Evolutionary conservation across 2,797 vertebrate species (phyloP).

Genomic region (Pipistrellus kuhlii): DNA sequence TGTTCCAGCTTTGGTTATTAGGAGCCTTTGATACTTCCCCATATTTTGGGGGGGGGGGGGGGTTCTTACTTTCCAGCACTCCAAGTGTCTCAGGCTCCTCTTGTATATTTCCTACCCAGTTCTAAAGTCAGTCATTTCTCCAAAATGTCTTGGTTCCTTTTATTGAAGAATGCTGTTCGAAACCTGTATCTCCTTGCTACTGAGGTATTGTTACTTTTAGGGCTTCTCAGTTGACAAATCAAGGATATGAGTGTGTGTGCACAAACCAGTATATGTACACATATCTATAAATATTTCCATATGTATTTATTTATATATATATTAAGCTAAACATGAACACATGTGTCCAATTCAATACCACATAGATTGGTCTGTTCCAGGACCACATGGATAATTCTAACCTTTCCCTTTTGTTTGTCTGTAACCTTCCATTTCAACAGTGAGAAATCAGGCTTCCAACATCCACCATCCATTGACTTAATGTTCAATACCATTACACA

Average conservation of each 20-base stretch:
- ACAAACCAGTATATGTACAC: background rate
- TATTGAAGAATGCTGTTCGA: background rate
- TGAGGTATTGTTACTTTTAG: too few species aligned
- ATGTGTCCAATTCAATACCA: background rate
- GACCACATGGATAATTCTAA: background rate
- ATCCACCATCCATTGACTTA: background rate
- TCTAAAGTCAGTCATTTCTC: slow-evolving; percentile 18
- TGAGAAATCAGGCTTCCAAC: background rate
- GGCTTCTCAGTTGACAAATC: background rate
- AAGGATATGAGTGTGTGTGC: background rate
- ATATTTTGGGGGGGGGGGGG: too few species aligned
- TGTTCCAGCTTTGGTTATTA: background rate
- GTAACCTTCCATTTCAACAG: background rate
- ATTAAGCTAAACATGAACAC: background rate
- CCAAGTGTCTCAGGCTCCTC: background rate
- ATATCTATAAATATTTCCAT: background rate
- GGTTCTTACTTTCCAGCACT: background rate
- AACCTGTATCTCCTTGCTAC: background rate
- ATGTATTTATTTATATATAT: background rate
- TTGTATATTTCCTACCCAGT: background rate
- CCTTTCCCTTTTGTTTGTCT: background rate
- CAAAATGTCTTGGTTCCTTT: background rate
- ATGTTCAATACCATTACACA: background rate
- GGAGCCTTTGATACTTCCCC: background rate
- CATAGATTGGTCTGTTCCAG: background rate